Conservation (phyloP, 92 coral and sea anemone genomes). For the Epizoanthus rinbou region DNA sequence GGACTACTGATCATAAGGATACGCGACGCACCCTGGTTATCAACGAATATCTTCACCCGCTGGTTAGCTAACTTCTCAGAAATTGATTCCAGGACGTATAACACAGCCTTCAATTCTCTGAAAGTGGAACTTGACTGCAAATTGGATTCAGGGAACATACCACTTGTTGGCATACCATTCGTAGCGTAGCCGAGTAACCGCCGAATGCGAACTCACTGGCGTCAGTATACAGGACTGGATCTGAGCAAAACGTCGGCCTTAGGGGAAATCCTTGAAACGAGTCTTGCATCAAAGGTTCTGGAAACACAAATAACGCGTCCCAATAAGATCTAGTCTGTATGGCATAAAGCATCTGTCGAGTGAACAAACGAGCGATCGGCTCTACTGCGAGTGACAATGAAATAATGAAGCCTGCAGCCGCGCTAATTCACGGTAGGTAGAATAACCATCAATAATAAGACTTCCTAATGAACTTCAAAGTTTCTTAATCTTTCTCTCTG, state of each 20-base stretch:
- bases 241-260: neutral
- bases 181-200: constrained; percentile 30
- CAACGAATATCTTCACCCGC: too few species aligned
- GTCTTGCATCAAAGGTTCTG: constrained; percentile 36
- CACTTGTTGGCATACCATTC: too few species aligned
- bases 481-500: constrained; percentile 50
- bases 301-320: constrained; percentile 39
- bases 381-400: constrained; percentile 52
- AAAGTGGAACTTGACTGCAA: too few species aligned
- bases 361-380: too few species aligned
- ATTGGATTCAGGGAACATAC: too few species aligned
- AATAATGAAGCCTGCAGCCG: constrained; percentile 58
- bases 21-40: too few species aligned
- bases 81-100: too few species aligned
- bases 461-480: constrained; percentile 37
- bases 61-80: too few species aligned
- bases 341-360: too few species aligned
- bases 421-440: constrained; percentile 45
- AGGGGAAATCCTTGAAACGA: neutral
- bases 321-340: constrained; percentile 37
- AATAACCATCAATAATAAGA: constrained; percentile 36
- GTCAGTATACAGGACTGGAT: constrained; percentile 32
- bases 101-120: too few species aligned
- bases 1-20: too few species aligned
- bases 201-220: constrained; percentile 52